Percentiles rank a stretch among this genome's conserved stretches.
These are phyloP conservation scores for Eclectus roratus DNA, from an alignment of 2,113 vertebrate species.

Conservation along the genomic window DNA sequence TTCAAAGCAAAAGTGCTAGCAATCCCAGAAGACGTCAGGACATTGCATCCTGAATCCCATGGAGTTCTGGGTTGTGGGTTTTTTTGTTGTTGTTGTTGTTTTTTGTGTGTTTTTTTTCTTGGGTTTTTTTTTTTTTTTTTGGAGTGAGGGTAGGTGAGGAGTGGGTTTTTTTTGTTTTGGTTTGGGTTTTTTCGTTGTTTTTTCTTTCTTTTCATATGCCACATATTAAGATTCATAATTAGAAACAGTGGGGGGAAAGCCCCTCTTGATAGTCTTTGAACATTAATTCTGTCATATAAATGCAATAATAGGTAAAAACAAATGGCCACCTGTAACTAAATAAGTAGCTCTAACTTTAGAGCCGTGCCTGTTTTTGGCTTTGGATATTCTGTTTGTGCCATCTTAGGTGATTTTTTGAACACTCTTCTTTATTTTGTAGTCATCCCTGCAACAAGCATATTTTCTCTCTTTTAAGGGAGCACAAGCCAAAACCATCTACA, in stretches of 20 bases:
- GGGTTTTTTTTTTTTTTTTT: not conserved
- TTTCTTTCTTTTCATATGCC: fast-evolving
- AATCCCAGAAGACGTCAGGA: not conserved
- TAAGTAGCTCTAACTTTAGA: not conserved
- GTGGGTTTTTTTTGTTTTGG: not conserved
- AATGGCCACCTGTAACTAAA: not conserved
- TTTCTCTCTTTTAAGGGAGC: not conserved
- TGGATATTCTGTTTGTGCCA: not conserved
- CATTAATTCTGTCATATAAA: not conserved
- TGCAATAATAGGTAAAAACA: not conserved
- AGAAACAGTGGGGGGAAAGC: fast-evolving
- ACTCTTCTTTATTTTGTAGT: not conserved
- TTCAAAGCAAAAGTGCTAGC: not conserved
- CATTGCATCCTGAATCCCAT: not conserved
- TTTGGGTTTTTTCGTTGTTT: not conserved
- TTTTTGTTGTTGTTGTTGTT: not conserved
- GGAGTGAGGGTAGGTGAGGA: no score
- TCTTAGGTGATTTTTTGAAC: not conserved
- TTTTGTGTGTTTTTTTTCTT: not conserved
- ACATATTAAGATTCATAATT: not conserved
- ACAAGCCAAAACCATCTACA: not conserved
- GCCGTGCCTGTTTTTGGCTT: not conserved
- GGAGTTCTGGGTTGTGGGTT: not conserved
- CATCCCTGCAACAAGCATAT: not conserved
- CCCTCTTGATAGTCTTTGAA: not conserved